These are phyloP conservation scores for Pogonus chalceus DNA, from an alignment of 1,140 invertebrate genomes.

Conservation along the genomic window DNA sequence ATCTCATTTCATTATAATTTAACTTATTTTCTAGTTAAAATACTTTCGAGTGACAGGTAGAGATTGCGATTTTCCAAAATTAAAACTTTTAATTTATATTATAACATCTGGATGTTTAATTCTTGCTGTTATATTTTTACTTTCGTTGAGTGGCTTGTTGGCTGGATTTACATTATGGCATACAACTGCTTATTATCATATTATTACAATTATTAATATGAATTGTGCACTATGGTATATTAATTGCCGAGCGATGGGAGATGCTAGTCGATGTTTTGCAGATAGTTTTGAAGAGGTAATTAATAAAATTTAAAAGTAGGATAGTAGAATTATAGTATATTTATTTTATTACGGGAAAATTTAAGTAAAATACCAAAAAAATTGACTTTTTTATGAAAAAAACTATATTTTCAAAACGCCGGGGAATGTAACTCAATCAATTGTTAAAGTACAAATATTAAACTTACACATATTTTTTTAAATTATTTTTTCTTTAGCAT, in stretches of 20 bases:
- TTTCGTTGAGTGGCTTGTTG: constrained; percentile 43
- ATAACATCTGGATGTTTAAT: constrained; percentile 47
- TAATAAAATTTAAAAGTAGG: too few relatives aligned
- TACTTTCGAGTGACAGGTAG: constrained; percentile 29
- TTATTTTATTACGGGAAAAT: too few relatives aligned
- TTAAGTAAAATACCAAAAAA: too few relatives aligned
- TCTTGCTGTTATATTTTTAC: constrained; percentile 43
- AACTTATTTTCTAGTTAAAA: neutral
- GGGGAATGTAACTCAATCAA: too few relatives aligned
- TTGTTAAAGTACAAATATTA: too few relatives aligned
- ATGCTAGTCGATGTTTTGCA: constrained; percentile 35
- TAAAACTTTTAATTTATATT: constrained; percentile 44
- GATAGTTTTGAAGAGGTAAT: constrained; percentile 30
- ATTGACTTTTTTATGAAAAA: too few relatives aligned
- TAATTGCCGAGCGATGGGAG: constrained; percentile 49
- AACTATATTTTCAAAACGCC: too few relatives aligned
- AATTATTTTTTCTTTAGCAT: too few relatives aligned
- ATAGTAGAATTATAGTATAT: too few relatives aligned
- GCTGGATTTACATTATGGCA: constrained; percentile 49
- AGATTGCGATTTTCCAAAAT: constrained; percentile 44
- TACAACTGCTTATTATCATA: constrained; percentile 48
- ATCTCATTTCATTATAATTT: too few relatives aligned
- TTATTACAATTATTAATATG: constrained; percentile 55
- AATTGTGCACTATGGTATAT: constrained; percentile 54
- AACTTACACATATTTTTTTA: too few relatives aligned